Base-by-base conservation (phyloP, 2,888 invertebrate genomes). In the Norana najaformis region DNA sequence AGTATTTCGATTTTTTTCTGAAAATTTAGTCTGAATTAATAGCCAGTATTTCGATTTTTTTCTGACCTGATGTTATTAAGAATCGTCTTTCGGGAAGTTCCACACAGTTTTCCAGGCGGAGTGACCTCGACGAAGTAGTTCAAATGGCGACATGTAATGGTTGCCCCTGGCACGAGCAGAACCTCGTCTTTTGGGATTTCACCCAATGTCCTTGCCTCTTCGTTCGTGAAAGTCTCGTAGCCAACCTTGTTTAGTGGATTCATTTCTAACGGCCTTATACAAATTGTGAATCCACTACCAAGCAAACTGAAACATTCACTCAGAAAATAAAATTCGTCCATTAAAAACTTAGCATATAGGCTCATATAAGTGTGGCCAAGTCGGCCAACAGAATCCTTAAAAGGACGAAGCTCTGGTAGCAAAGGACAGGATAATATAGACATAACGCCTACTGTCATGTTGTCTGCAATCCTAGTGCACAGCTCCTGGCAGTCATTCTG, bases 21-120 rank as follows among this genome's bases (percentile, higher is more conserved):
- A n/a, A 18, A 47, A 23, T n/a, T 16, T 1, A 69, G n/a, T 30
- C n/a, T n/a, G 6, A 69, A 69, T 69, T 69, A 8, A 30, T 11
- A n/a, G 6, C n/a, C 1, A 8, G 0, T n/a, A 69, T 13, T 69
- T 8, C 8, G n/a, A 30, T n/a, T 69, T 8, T 69, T 69, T n/a
- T n/a, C 85, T 85, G 6, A 85, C 85, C 37, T 85, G 35, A 85
- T 85, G 85, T 85, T 36, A 23, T 4, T 85, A 20, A 85, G 85
- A 85, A 85, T 85, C 85, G 85, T 85, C 37, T 36, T 85, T 8
- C 36, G 35, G 0, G 13, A 35, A 0, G 85, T 36, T 85, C 85
- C 85, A 18, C 85, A 85, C 36, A 85, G 37, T 85, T 85, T 85
- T 85, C 85, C 85, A 36, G 85, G 18, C 16, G 85, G 85, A 36